A percentile compares a stretch with the other conserved stretches of the same genome.
These are phyloP conservation scores for Galerucella calmariensis DNA, from an alignment of 2,888 invertebrate species.

Conservation along the genomic window DNA sequence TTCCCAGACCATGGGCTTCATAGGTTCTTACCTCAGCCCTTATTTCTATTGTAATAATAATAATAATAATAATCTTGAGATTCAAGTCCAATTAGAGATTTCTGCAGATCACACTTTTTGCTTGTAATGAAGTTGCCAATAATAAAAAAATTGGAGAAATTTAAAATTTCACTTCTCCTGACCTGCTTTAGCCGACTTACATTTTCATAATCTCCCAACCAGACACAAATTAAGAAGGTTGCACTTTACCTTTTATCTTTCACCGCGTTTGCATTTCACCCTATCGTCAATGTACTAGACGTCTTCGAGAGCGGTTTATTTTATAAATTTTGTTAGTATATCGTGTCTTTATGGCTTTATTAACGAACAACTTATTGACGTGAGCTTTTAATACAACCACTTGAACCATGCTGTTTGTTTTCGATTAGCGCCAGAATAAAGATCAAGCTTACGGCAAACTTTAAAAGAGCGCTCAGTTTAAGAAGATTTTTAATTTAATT, in stretches of 20 bases:
- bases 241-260: slow-evolving; percentile 44
- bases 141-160: no score
- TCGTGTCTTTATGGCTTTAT: slow-evolving; percentile 36
- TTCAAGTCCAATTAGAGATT: no score
- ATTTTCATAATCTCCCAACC: slow-evolving; percentile 53
- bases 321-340: slow-evolving; percentile 37
- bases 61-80: no score
- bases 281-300: slow-evolving; percentile 39
- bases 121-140: no score
- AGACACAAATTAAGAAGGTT: slow-evolving; percentile 56
- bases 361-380: slow-evolving; percentile 33
- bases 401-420: background rate
- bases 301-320: slow-evolving; percentile 38
- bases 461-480: no score
- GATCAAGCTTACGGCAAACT: background rate
- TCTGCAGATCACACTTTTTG: no score
- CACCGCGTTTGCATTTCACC: slow-evolving; percentile 42
- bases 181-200: background rate
- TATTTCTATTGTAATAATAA: no score
- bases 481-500: no score
- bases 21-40: no score
- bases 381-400: slow-evolving; percentile 25
- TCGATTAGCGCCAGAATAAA: background rate
- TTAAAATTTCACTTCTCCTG: background rate
- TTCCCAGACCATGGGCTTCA: no score